Percentiles rank a stretch among this genome's conserved stretches.
Evolutionary conservation across 64 coral and sea anemone species (phyloP).

Genomic region (Platygyra sinensis): DNA sequence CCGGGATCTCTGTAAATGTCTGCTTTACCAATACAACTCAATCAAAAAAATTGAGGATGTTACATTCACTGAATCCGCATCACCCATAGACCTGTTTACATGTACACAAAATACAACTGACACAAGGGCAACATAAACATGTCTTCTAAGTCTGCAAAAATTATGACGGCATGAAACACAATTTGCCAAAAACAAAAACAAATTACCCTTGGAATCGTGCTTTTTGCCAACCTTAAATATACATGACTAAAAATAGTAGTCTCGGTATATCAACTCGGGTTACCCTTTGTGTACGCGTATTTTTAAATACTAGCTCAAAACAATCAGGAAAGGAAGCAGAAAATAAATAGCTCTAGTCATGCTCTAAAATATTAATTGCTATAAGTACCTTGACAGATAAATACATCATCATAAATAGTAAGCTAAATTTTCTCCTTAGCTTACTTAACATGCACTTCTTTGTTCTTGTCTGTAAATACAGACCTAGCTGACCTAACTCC

Average conservation of each 20-base stretch:
- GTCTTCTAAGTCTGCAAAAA: neutral
- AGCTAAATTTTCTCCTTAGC: neutral
- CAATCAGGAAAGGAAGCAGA: slow-evolving; percentile 16
- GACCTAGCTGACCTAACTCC: neutral
- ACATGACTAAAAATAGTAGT: neutral
- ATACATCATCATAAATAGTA: neutral
- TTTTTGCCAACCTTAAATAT: neutral
- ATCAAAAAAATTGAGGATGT: no score
- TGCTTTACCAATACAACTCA: no score
- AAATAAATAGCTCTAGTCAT: neutral
- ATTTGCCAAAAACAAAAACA: neutral
- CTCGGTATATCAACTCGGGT: neutral
- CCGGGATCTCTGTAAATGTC: no score
- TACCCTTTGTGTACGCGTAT: neutral
- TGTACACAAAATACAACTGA: no score
- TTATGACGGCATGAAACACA: slow-evolving; percentile 18
- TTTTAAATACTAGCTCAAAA: neutral
- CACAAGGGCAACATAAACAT: neutral
- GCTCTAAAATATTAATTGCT: neutral
- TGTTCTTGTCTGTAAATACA: neutral
- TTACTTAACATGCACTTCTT: neutral
- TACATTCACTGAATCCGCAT: no score
- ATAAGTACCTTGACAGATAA: slow-evolving; percentile 41
- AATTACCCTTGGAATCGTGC: neutral
- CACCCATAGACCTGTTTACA: no score